Conservation (phyloP, 2,113 vertebrate species). For the Emydura subglobosa region DNA sequence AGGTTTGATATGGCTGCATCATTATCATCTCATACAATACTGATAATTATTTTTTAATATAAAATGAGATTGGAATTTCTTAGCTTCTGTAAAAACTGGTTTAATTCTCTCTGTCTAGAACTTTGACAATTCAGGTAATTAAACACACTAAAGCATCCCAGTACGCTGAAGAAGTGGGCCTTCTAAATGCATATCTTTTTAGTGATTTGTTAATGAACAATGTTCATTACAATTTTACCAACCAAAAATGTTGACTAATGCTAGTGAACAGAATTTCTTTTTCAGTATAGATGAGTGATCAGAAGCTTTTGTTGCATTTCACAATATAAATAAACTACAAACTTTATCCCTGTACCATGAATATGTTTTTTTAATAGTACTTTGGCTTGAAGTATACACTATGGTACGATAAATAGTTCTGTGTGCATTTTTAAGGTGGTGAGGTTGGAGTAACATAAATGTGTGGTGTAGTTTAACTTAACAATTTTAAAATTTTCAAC, state of each 20-base stretch:
- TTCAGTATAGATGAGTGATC: constrained; percentile 74
- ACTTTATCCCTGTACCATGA: constrained; percentile 80
- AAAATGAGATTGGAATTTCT: constrained; percentile 70
- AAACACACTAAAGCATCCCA: constrained; percentile 65
- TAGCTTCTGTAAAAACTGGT: constrained; percentile 73
- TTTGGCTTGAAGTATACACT: constrained; percentile 72
- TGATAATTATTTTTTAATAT: constrained; percentile 61
- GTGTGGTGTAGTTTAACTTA: constrained; percentile 76
- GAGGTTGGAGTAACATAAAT: constrained; percentile 74
- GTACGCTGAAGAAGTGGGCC: constrained; percentile 78
- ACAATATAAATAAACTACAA: constrained; percentile 81
- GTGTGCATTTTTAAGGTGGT: constrained; percentile 76
- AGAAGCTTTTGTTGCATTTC: constrained; percentile 80
- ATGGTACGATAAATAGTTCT: constrained; percentile 75
- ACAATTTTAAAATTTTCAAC: constrained; percentile 70
- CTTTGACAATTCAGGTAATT: constrained; percentile 68
- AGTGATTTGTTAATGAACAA: constrained; percentile 71
- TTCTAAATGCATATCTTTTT: constrained; percentile 75
- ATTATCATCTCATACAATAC: constrained; percentile 79
- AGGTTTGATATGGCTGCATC: constrained; percentile 79
- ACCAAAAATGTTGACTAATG: constrained; percentile 64
- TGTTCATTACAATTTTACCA: constrained; percentile 75
- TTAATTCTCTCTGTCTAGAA: constrained; percentile 71
- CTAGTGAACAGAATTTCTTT: constrained; percentile 73
- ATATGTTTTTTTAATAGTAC: constrained; percentile 79